Percentiles rank a stretch among this genome's conserved stretches.
phyloP scores from a whole-genome alignment of 2,888 invertebrate species.

The Heteropelma amictum region DNA sequence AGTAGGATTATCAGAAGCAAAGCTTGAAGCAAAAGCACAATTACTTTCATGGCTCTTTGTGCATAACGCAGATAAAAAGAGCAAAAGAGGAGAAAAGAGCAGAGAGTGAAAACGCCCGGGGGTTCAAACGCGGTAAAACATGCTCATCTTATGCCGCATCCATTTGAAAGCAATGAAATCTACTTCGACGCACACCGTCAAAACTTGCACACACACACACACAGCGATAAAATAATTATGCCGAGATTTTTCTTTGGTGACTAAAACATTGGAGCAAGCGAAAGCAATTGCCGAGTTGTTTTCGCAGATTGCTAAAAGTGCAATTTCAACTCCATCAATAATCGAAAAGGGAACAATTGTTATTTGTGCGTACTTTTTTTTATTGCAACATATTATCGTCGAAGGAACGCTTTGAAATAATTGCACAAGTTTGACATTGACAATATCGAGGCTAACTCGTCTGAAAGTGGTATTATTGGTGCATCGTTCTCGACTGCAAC shows the following conservation, averaged over 20 bases:
- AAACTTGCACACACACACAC: background rate
- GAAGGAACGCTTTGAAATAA: too few species aligned
- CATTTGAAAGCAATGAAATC: too few species aligned
- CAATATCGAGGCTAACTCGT: too few species aligned
- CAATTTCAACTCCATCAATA: too few species aligned
- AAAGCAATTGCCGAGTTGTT: too few species aligned
- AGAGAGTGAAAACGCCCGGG: slow-evolving; percentile 11
- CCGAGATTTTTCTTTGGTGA: slow-evolving; percentile 6
- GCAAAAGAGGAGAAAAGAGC: slow-evolving; percentile 1
- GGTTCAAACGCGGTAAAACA: slow-evolving; percentile 25
- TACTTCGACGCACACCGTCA: background rate
- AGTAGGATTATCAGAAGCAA: slow-evolving; percentile 40
- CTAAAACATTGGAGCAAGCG: background rate
- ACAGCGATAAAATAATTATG: background rate
- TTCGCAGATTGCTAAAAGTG: too few species aligned
- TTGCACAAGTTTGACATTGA: too few species aligned
- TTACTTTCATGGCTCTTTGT: slow-evolving; percentile 53
- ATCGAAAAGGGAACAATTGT: too few species aligned
- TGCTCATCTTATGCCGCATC: slow-evolving; percentile 34
- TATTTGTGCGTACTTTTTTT: too few species aligned
- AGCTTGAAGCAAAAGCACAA: slow-evolving; percentile 51
- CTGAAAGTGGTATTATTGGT: too few species aligned
- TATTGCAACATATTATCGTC: too few species aligned
- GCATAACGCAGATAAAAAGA: background rate
- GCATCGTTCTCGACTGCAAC: background rate